Evolutionary conservation across 2,113 vertebrate genomes (phyloP).

Genomic region (Carassius gibelio): DNA sequence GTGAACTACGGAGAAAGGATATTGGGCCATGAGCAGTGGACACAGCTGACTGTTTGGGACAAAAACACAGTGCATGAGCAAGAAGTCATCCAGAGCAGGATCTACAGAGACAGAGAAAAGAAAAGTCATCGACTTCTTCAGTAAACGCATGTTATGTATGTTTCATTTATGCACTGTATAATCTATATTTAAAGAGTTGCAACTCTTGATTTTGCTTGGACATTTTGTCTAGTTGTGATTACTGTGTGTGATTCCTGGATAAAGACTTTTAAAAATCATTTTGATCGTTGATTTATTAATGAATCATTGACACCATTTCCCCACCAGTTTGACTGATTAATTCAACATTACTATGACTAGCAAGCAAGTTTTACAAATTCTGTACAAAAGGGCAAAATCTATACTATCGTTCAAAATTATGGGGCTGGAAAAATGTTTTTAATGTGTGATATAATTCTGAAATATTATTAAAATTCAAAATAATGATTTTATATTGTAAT

Average conservation of each 20-base stretch:
- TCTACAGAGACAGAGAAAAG: constrained; percentile 71
- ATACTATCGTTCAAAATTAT: too few species aligned
- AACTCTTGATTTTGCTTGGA: neutral
- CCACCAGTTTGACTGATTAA: neutral
- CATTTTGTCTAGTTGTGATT: too few species aligned
- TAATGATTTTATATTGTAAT: too few species aligned
- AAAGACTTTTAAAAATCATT: too few species aligned
- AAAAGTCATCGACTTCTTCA: neutral
- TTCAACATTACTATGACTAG: neutral
- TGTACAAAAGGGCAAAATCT: too few species aligned
- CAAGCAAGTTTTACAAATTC: too few species aligned
- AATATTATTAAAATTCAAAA: neutral
- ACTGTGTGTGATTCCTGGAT: too few species aligned
- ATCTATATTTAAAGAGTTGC: neutral
- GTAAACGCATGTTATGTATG: neutral
- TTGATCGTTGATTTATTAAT: too few species aligned
- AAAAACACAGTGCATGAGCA: constrained; percentile 96
- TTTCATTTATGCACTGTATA: too few species aligned
- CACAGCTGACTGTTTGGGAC: constrained; percentile 93
- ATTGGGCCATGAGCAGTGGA: constrained; percentile 91
- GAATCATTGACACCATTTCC: neutral
- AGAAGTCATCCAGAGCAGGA: constrained; percentile 89
- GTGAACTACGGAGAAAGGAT: constrained; percentile 80
- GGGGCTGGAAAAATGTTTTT: too few species aligned
- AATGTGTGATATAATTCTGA: too few species aligned